These are phyloP conservation scores for Nannoperca australis DNA, from an alignment of 2,797 vertebrate genomes.

Conservation along the genomic window DNA sequence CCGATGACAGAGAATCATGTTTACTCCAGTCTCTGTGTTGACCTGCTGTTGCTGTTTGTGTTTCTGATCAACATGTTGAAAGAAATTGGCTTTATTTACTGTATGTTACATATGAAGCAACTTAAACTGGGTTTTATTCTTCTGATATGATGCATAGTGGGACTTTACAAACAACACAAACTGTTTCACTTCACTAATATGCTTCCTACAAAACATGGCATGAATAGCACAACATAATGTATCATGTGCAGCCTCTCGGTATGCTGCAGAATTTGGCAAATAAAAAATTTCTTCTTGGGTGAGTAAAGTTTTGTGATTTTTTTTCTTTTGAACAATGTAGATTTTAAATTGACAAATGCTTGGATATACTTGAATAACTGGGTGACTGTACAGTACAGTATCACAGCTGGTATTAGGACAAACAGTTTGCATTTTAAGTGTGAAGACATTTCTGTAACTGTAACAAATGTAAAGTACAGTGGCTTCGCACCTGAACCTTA, in stretches of 20 bases:
- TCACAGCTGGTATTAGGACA: background rate
- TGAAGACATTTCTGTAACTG: slow-evolving; percentile 37
- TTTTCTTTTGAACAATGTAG: background rate
- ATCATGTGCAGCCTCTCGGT: slow-evolving; percentile 8
- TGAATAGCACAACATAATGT: slow-evolving; percentile 26
- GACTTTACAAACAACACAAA: slow-evolving; percentile 18
- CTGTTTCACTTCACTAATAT: slow-evolving; percentile 44
- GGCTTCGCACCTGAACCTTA: slow-evolving; percentile 41
- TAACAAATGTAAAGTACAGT: slow-evolving; percentile 15
- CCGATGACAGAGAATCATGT: slow-evolving; percentile 36
- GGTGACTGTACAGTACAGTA: background rate
- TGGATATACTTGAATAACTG: background rate
- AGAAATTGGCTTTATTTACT: slow-evolving; percentile 23
- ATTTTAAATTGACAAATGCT: background rate
- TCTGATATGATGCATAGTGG: slow-evolving; percentile 12
- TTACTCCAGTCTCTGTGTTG: background rate
- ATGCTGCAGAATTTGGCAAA: slow-evolving; percentile 48
- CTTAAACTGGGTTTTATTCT: slow-evolving; percentile 18
- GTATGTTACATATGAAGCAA: slow-evolving; percentile 25
- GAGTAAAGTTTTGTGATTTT: background rate
- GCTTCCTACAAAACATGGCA: slow-evolving; percentile 16
- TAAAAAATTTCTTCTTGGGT: slow-evolving; percentile 55
- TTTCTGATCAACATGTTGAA: slow-evolving; percentile 19
- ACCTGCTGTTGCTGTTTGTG: slow-evolving; percentile 25
- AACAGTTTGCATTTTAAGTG: slow-evolving; percentile 29